Percentiles rank a stretch among this genome's conserved stretches.
Evolutionary conservation across 2,113 vertebrate species (phyloP).

Genomic region (Peromyscus polionotus): DNA sequence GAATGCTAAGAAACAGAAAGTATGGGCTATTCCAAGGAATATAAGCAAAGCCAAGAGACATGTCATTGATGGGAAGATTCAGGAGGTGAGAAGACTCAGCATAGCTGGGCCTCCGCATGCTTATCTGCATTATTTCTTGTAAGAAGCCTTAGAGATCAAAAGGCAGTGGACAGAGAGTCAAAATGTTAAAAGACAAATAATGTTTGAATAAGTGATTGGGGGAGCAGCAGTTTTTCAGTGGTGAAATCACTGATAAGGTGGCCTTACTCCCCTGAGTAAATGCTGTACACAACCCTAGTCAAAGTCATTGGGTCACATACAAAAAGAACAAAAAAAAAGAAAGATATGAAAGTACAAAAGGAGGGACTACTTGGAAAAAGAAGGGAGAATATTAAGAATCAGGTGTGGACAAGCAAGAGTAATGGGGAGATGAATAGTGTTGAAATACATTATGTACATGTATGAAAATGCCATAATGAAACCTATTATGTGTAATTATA

Average conservation of each 20-base stretch:
- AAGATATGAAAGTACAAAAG: background rate
- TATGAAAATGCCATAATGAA: background rate
- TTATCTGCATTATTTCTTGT: background rate
- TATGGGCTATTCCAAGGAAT: background rate
- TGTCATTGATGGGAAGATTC: too few species aligned
- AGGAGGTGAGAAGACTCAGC: background rate
- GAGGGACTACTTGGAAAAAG: background rate
- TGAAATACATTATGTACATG: too few species aligned
- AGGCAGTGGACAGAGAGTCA: background rate
- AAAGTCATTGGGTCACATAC: background rate
- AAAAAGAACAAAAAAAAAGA: background rate
- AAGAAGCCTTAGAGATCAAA: background rate
- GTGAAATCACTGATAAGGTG: background rate
- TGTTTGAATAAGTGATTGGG: background rate
- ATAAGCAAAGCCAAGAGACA: background rate
- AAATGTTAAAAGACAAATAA: background rate
- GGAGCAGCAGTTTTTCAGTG: background rate
- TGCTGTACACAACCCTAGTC: background rate
- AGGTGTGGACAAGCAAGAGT: background rate
- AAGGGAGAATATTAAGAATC: background rate
- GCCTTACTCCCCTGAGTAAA: background rate
- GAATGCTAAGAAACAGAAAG: background rate
- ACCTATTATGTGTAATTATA: background rate
- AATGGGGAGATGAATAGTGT: background rate
- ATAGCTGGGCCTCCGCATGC: background rate